Base-by-base conservation (phyloP, 2,797 vertebrate species). In the Clarias platycephalus region DNA sequence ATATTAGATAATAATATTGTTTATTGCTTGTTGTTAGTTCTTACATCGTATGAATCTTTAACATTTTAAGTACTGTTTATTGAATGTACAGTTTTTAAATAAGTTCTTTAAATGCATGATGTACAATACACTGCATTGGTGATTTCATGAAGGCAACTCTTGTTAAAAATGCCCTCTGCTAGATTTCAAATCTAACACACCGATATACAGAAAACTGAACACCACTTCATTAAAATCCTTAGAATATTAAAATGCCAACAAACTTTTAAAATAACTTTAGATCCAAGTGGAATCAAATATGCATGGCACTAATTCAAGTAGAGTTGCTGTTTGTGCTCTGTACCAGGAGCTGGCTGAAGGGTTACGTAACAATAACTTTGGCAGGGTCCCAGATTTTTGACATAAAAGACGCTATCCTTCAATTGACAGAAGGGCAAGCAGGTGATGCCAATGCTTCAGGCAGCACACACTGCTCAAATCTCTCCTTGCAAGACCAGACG, bases 401-500 rank as follows among this genome's bases (percentile, higher is more conserved):
- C 85, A 78, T 8, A 20, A 84, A 18, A 70, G 31, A 74, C 57
- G 76, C 68, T 80, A 81, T 64, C 79, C 66, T 81, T 87, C 67
- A 88, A 71, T 83, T 89, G 88, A 55, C 60, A 53, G 34, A 20
- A 53, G 60, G 74, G 76, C 66, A 66, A 72, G 60, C 81, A 84
- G 70, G 53, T 60, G 70, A 58, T 64, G 80, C 57, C 24, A 26
- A n/a, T 37, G 37, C 72, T 66, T 26, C 80, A 82, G 77, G 78
- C 84, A 60, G 26, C 26, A 63, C 62, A 55, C 37, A 18, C 68
- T 66, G 28, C 37, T n/a, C 26, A 78, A 74, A 82, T 66, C 75
- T 88, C 78, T 84, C 75, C 79, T 85, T 88, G 86, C 86, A 87
- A 88, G 87, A 85, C 81, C 63, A 80, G 88, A 63, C 87, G 87